Conservation (phyloP, 2,888 invertebrate species). For the Folsomia candida region DNA sequence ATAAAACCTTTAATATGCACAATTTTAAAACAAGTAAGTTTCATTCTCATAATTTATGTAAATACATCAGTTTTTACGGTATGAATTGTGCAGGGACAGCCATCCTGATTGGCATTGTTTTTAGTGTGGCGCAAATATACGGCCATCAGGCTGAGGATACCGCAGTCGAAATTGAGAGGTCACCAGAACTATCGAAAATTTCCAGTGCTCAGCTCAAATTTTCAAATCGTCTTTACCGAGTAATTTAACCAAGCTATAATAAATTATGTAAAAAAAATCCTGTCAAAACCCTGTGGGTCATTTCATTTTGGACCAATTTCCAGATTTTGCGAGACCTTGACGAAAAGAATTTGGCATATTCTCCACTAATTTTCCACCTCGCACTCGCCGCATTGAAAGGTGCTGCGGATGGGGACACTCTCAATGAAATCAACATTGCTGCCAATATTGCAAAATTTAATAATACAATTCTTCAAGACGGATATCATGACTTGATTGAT, state of each 20-base stretch:
- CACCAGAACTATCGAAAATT: neutral
- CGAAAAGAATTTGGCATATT: conserved; percentile 22
- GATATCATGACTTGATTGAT: conserved; percentile 8
- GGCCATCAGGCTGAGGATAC: too few species aligned
- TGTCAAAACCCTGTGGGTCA: too few species aligned
- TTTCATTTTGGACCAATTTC: neutral
- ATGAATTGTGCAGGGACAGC: too few species aligned
- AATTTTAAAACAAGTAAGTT: too few species aligned
- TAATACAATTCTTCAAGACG: conserved; percentile 16
- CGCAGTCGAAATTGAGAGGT: neutral
- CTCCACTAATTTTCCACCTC: conserved; percentile 20
- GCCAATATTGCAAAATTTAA: conserved; percentile 17
- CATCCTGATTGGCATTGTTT: too few species aligned
- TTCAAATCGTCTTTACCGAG: conserved; percentile 2
- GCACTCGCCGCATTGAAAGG: conserved; percentile 15
- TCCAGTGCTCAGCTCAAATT: neutral
- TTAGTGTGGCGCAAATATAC: too few species aligned
- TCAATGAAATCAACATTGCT: conserved; percentile 2
- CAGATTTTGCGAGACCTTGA: conserved; percentile 13
- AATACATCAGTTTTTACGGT: too few species aligned
- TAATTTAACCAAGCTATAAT: neutral
- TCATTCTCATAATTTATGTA: too few species aligned
- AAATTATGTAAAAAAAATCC: too few species aligned
- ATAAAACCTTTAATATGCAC: too few species aligned
- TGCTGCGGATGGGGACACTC: conserved; percentile 15